Base-by-base conservation (phyloP, 2,113 vertebrate species). In the Craseonycteris thonglongyai region DNA sequence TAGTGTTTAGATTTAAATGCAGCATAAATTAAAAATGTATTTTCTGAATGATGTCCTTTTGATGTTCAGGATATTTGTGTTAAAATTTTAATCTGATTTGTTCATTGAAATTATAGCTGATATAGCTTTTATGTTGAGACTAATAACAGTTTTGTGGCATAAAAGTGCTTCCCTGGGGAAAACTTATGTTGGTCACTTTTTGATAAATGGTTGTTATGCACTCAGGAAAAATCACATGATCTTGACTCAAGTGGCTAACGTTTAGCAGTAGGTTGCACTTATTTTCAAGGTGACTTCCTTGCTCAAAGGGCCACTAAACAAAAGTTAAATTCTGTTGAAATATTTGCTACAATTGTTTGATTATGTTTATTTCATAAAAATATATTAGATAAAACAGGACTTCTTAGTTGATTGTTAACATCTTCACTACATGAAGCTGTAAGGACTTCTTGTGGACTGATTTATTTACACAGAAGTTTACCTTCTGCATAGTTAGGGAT, bases 21-120 rank as follows among this genome's bases (percentile, higher is more conserved):
- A 65, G 3, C 2, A 11, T 63, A 82, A 58, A 75, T 90, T 83
- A n/a, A 90, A 92, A 93, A n/a, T 21, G 18, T 56, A 2, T 88
- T 71, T 93, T 94, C 15, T 87, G n/a, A 94, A 21, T 92, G 61
- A 80, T 94, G 6, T 71, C 42, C 49, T 93, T 91, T 96, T 54
- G 49, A 63, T 71, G 9, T 28, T 93, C 16, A 93, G 18, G 65
- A 21, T 76, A 66, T 68, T 87, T 90, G 8, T 83, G 30, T 88
- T 76, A 69, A 90, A 65, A 51, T 80, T 86, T 87, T 83, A 30
- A 95, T 93, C 19, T 75, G 24, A 85, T 89, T 75, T 79, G 19
- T 88, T 93, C 22, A 72, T 93, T 88, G 63, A 90, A 95, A 45
- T 94, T 72, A 21, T 13, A 54, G 6, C 69, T 58, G 56, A 66